Percentiles rank a stretch among this genome's conserved stretches.
phyloP scores from a whole-genome alignment of 2,113 vertebrate species.

The Pomatostomus ruficeps region DNA sequence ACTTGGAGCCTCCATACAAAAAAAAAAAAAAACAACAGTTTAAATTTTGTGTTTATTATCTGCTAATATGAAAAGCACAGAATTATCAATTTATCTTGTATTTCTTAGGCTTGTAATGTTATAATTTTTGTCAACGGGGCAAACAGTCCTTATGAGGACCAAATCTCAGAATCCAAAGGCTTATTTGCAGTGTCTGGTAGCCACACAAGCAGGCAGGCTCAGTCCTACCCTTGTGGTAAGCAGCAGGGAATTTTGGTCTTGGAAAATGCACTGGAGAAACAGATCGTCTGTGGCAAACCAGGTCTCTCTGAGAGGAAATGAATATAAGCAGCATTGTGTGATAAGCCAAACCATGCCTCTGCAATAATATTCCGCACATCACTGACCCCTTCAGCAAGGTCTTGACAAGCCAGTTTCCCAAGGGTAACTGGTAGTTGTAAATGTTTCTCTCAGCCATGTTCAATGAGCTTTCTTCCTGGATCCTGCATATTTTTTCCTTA shows the following conservation, averaged over 20 bases:
- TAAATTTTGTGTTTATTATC: not conserved
- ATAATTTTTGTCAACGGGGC: not conserved
- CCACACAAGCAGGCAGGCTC: not conserved
- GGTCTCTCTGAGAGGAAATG: not conserved
- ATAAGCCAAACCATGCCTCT: not conserved
- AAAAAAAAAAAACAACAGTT: not conserved
- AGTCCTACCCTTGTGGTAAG: not conserved
- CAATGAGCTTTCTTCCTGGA: not conserved
- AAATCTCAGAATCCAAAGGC: not conserved
- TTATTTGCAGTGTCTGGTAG: not conserved
- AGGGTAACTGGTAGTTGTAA: not conserved
- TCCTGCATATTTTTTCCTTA: not conserved
- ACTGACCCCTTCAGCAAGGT: not conserved
- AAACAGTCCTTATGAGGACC: not conserved
- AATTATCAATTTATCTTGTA: not conserved
- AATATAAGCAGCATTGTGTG: not conserved
- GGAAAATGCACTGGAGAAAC: not conserved
- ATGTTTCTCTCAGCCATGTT: not conserved
- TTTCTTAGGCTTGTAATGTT: not conserved
- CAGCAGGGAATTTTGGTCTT: not conserved
- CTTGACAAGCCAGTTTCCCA: not conserved
- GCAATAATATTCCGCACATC: not conserved
- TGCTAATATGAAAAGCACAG: not conserved
- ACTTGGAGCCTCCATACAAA: not conserved
- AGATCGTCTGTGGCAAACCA: not conserved